Conservation (phyloP, 1,140 invertebrate genomes). For the Hylyphantes graminicola region DNA sequence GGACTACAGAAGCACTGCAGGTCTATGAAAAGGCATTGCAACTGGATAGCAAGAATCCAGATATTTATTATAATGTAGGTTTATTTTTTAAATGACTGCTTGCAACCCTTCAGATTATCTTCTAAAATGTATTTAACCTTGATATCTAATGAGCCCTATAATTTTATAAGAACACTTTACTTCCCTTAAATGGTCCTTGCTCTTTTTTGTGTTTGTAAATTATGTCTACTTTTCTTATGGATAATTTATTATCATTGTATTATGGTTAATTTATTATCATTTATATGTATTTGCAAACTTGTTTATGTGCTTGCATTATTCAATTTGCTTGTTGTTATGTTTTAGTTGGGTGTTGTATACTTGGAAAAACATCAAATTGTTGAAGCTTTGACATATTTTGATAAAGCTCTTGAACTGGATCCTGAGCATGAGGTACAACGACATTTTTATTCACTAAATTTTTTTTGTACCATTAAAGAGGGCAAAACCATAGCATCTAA, state of each 20-base stretch:
- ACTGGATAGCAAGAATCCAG: constrained; percentile 94
- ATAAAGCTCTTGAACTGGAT: constrained; percentile 91
- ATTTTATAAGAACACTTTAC: background rate
- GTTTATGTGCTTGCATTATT: background rate
- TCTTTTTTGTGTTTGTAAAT: too few relatives aligned
- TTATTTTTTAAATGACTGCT: constrained; percentile 3
- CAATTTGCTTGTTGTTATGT: constrained; percentile 1
- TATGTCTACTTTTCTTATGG: too few relatives aligned
- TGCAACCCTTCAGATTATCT: background rate
- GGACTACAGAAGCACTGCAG: constrained; percentile 93
- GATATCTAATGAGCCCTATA: too few relatives aligned
- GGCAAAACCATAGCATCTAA: too few relatives aligned
- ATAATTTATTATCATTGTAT: too few relatives aligned
- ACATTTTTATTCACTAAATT: background rate
- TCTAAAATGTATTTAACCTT: background rate
- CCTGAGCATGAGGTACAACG: constrained; percentile 79
- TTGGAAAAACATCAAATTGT: constrained; percentile 91
- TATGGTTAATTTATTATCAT: background rate
- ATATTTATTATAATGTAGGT: constrained; percentile 96
- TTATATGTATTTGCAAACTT: background rate
- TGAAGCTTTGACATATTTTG: constrained; percentile 90
- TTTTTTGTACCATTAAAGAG: background rate
- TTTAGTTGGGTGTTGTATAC: constrained; percentile 90
- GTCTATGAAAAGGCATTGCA: constrained; percentile 93
- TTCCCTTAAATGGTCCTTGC: background rate